Evolutionary conservation across 2,888 invertebrate species (phyloP).

Genomic region (Gerris lacustris): DNA sequence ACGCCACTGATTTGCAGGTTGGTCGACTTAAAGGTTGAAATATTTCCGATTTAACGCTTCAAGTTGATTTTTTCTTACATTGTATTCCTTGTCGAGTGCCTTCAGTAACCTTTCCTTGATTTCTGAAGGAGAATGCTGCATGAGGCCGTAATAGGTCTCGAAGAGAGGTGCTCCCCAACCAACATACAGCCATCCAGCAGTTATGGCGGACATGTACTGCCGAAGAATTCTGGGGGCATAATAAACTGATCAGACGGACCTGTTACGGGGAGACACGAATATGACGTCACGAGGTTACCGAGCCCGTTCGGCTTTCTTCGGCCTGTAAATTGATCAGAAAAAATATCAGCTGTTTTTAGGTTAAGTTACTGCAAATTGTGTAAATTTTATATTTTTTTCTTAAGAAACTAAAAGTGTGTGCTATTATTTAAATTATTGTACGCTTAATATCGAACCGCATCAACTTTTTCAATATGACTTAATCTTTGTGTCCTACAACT

Average conservation of each 20-base stretch:
- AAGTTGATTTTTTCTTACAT: slow-evolving; percentile 59
- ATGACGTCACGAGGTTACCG: slow-evolving; percentile 15
- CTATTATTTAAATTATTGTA: too few relatives aligned
- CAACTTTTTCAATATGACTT: too few relatives aligned
- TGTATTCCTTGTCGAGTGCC: slow-evolving; percentile 93
- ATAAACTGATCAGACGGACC: slow-evolving; percentile 28
- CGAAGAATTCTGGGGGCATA: slow-evolving; percentile 34
- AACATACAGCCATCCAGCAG: slow-evolving; percentile 39
- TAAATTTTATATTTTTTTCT: too few relatives aligned
- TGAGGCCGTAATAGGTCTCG: slow-evolving; percentile 41
- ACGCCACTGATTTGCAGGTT: slow-evolving; percentile 2
- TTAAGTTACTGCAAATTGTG: too few relatives aligned
- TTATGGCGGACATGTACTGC: slow-evolving; percentile 41
- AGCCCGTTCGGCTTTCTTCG: slow-evolving; percentile 25
- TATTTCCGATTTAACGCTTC: slow-evolving; percentile 17
- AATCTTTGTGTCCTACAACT: too few relatives aligned
- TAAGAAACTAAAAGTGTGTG: too few relatives aligned
- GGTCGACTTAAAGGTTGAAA: not conserved
- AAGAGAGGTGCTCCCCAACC: slow-evolving; percentile 39
- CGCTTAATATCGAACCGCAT: too few relatives aligned
- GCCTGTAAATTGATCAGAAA: not conserved
- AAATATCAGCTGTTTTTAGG: too few relatives aligned
- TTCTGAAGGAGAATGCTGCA: slow-evolving; percentile 52
- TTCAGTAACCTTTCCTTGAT: slow-evolving; percentile 91
- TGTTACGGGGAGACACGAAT: slow-evolving; percentile 28